Conservation (phyloP, 2,797 vertebrate species). For the Semotilus atromaculatus region DNA sequence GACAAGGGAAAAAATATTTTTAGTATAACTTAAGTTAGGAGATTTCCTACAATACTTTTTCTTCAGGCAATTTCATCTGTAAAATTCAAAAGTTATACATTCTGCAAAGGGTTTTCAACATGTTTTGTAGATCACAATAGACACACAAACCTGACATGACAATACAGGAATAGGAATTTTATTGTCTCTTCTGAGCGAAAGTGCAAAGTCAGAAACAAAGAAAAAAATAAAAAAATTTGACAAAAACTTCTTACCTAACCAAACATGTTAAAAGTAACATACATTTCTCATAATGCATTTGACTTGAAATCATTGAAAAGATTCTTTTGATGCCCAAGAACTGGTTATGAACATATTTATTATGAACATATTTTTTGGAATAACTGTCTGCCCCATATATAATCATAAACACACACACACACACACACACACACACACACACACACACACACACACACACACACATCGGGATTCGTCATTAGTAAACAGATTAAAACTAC, state of each 20-base stretch:
- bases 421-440: conserved; percentile 41
- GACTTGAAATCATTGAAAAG: not conserved
- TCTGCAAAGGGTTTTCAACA: not conserved
- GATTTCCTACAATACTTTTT: not conserved
- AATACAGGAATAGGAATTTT: not conserved
- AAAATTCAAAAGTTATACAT: not conserved
- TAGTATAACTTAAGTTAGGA: too few relatives aligned
- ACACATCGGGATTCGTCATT: not conserved
- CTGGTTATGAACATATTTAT: not conserved
- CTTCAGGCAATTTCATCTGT: too few relatives aligned
- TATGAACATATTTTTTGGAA: not conserved
- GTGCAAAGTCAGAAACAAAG: not conserved
- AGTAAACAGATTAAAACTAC: not conserved
- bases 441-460: too few relatives aligned
- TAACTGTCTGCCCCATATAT: not conserved
- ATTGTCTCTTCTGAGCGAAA: conserved; percentile 9
- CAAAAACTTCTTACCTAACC: too few relatives aligned
- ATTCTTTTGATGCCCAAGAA: not conserved
- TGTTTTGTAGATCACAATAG: not conserved
- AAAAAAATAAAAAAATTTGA: not conserved
- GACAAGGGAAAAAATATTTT: not conserved
- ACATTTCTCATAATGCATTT: not conserved
- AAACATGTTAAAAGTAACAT: not conserved
- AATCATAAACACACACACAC: not conserved
- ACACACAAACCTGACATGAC: not conserved